phyloP scores from a whole-genome alignment of 2,113 vertebrate species.

The Cercocebus atys region DNA sequence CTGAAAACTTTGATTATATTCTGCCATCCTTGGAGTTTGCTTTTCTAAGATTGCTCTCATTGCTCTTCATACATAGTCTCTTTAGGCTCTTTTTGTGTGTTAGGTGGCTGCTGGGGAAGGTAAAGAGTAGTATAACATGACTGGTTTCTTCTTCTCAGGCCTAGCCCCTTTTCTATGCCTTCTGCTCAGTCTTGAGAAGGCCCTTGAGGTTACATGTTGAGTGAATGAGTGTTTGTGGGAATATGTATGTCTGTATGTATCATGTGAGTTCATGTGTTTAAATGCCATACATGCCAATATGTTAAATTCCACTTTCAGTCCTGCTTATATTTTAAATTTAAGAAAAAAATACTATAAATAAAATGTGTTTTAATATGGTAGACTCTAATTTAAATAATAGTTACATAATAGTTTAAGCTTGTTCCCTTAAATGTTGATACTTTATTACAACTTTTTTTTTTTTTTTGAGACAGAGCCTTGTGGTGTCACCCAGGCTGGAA shows the following conservation, averaged over 20 bases:
- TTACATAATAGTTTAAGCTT: neutral
- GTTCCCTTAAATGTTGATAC: neutral
- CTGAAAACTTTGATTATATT: neutral
- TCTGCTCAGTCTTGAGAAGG: neutral
- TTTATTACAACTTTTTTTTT: neutral
- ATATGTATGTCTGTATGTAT: neutral
- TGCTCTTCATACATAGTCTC: neutral
- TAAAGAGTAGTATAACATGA: neutral
- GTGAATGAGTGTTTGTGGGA: neutral
- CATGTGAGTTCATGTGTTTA: neutral
- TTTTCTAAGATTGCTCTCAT: neutral
- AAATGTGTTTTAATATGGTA: neutral
- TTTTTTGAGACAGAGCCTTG: too few relatives aligned
- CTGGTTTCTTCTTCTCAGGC: neutral
- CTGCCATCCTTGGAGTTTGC: neutral
- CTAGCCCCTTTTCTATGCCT: neutral
- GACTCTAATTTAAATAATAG: neutral
- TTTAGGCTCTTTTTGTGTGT: neutral
- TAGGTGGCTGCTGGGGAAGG: neutral
- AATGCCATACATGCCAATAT: neutral
- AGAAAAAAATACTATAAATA: neutral
- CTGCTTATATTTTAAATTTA: constrained; percentile 13
- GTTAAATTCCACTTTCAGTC: neutral
- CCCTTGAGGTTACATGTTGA: neutral
- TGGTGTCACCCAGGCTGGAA: too few relatives aligned